phyloP scores from a whole-genome alignment of 2,113 vertebrate species.

The Istiophorus platypterus region DNA sequence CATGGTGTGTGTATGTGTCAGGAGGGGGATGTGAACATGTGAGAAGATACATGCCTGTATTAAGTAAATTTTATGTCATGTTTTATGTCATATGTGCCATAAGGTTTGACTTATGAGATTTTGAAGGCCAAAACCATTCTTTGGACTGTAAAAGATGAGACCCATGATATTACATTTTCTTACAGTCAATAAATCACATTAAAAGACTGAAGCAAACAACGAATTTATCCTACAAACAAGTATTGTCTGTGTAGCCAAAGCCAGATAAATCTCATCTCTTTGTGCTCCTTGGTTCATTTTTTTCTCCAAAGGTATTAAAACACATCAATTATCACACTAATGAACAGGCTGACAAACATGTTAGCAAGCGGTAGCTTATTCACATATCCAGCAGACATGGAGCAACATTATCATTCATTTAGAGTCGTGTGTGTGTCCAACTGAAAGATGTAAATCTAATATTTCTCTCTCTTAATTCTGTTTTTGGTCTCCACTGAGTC shows the following conservation, averaged over 20 bases:
- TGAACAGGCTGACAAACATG: neutral
- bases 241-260: too few relatives aligned
- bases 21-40: neutral
- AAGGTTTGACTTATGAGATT: neutral
- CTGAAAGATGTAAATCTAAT: neutral
- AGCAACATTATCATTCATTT: neutral
- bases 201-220: too few relatives aligned
- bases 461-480: neutral
- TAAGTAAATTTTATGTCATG: neutral
- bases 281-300: neutral
- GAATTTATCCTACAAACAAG: too few relatives aligned
- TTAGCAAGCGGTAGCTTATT: neutral
- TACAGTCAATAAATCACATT: too few relatives aligned
- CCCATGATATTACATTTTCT: neutral
- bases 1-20: neutral
- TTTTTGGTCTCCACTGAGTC: neutral
- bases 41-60: neutral
- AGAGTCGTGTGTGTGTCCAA: neutral
- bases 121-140: neutral
- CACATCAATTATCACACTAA: neutral
- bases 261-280: neutral
- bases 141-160: neutral
- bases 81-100: neutral
- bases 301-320: neutral
- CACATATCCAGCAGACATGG: neutral